A percentile compares a stretch with the other conserved stretches of the same genome.
These are phyloP conservation scores for Panonychus citri DNA, from an alignment of 1,140 invertebrate species.

Conservation along the genomic window DNA sequence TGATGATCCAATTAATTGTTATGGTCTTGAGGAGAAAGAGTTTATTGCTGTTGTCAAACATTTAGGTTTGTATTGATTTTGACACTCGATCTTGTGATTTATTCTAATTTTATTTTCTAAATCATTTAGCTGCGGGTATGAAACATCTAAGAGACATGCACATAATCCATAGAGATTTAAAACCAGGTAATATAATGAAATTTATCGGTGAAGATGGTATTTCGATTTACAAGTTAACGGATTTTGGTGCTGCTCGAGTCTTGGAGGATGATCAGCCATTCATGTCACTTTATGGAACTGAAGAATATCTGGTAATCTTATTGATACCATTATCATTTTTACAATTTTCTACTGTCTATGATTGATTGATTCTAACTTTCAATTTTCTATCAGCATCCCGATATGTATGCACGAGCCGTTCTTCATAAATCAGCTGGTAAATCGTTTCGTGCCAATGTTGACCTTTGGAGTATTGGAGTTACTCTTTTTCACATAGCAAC, in stretches of 20 bases:
- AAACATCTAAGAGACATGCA: constrained; percentile 82
- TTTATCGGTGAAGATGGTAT: constrained; percentile 72
- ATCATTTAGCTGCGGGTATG: constrained; percentile 74
- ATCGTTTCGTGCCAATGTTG: constrained; percentile 73
- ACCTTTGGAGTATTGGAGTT: constrained; percentile 92
- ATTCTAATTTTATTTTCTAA: not conserved
- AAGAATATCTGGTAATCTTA: constrained; percentile 52
- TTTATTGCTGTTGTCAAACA: constrained; percentile 75
- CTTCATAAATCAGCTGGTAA: constrained; percentile 59
- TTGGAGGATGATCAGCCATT: constrained; percentile 88
- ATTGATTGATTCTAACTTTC: not conserved
- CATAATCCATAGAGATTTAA: constrained; percentile 79
- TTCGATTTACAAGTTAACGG: constrained; percentile 82
- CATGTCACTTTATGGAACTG: constrained; percentile 83
- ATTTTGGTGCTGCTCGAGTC: constrained; percentile 88
- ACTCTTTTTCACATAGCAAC: constrained; percentile 91
- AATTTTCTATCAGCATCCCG: constrained; percentile 41
- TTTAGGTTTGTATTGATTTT: constrained; percentile 1
- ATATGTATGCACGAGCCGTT: constrained; percentile 87
- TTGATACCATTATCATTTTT: not conserved
- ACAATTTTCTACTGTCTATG: too few species aligned
- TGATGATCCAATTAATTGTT: constrained; percentile 84
- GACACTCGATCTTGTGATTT: constrained; percentile 17
- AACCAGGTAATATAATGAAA: constrained; percentile 95
- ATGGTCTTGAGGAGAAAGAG: constrained; percentile 71